Conservation (phyloP, 2,888 invertebrate species). For the Sphaeridia pumilis region DNA sequence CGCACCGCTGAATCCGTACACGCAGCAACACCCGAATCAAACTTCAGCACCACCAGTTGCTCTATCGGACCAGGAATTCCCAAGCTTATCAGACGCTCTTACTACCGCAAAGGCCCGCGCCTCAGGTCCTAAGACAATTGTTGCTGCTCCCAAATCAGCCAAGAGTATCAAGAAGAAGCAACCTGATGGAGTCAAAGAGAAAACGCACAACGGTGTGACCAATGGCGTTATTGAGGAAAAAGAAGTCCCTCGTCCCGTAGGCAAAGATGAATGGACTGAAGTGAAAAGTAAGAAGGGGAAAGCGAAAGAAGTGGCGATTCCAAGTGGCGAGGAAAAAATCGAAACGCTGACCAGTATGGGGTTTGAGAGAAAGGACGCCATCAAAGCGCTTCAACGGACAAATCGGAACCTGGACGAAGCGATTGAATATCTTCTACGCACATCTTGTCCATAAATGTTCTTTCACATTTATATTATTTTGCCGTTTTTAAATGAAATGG, state of each 20-base stretch:
- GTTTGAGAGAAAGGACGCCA: constrained; percentile 25
- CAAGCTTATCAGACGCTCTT: constrained; percentile 7
- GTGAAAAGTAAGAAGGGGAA: constrained; percentile 14
- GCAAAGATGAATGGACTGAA: constrained; percentile 14
- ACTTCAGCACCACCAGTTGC: too few relatives aligned
- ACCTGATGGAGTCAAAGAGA: too few relatives aligned
- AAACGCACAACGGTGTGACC: background rate
- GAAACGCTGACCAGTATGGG: constrained; percentile 30
- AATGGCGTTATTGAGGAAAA: background rate
- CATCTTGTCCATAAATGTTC: constrained; percentile 15
- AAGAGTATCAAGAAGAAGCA: constrained; percentile 1
- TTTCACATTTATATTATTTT: too few relatives aligned
- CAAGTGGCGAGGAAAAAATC: constrained; percentile 27
- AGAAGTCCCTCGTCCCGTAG: background rate
- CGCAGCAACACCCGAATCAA: background rate
- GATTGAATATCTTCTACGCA: constrained; percentile 28
- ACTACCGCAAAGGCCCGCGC: constrained; percentile 5
- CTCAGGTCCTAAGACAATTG: background rate
- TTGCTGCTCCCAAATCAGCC: background rate
- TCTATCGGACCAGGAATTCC: too few relatives aligned
- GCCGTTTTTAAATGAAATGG: too few relatives aligned
- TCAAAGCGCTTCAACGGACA: constrained; percentile 25
- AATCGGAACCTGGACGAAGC: constrained; percentile 30
- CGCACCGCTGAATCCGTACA: constrained; percentile 2
- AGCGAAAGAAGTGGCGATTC: constrained; percentile 8